Evolutionary conservation across 2,797 vertebrate species (phyloP).

Genomic region (Phoeniculus purpureus): DNA sequence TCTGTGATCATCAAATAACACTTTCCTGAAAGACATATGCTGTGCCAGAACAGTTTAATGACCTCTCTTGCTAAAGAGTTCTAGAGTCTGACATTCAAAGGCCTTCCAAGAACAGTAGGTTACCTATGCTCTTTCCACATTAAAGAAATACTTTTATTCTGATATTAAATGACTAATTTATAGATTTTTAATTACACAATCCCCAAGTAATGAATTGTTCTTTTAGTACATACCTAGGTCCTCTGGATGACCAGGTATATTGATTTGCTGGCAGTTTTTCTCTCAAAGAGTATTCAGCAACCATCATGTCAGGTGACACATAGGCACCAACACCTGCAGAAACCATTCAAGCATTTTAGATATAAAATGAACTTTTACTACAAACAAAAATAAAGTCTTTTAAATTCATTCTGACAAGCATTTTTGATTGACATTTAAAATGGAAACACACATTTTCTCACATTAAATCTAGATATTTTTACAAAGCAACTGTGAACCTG

Average conservation of each 20-base stretch:
- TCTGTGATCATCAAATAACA: neutral
- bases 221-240: constrained; percentile 81
- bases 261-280: constrained; percentile 98
- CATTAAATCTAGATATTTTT: neutral
- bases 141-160: neutral
- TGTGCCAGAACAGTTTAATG: neutral
- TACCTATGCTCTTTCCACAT: neutral
- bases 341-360: neutral
- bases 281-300: constrained; percentile 96
- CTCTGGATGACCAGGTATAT: constrained; percentile 98
- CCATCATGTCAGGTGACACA: constrained; percentile 99
- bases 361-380: neutral
- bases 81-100: neutral
- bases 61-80: neutral
- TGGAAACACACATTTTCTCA: neutral
- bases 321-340: constrained; percentile 93
- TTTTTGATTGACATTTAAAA: neutral
- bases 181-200: neutral
- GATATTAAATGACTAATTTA: neutral
- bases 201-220: neutral
- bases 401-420: neutral
- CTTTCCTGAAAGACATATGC: neutral
- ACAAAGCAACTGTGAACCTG: neutral
- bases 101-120: neutral
- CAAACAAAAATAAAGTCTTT: neutral